Conservation (phyloP, 2,888 invertebrate genomes). For the Ypsolopha scabrella region DNA sequence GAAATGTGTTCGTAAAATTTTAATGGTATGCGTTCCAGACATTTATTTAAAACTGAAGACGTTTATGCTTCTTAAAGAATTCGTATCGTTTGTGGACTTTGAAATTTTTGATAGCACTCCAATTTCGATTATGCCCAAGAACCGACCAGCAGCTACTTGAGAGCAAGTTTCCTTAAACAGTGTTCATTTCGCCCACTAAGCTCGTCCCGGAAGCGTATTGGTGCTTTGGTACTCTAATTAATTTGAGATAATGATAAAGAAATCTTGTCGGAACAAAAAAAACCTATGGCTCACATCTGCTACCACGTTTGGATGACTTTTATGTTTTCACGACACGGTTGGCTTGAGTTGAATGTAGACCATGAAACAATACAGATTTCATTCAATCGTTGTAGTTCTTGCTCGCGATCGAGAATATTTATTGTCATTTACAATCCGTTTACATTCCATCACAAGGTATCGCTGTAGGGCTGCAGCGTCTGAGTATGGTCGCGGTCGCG, state of each 20-base stretch:
- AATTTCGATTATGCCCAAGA: not conserved
- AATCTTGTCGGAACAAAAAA: not conserved
- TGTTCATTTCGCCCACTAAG: constrained; percentile 30
- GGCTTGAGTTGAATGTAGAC: not conserved
- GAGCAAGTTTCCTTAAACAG: constrained; percentile 49
- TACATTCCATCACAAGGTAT: constrained; percentile 1
- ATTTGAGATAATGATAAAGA: not conserved
- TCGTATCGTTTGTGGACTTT: no score
- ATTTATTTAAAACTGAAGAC: no score
- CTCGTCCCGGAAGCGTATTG: constrained; percentile 29
- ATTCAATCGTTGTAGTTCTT: no score
- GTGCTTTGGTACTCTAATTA: not conserved
- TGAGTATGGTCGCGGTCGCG: not conserved
- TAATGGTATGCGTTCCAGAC: no score
- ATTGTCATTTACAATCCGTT: not conserved
- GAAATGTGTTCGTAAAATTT: no score
- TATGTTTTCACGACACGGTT: not conserved
- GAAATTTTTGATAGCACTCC: not conserved
- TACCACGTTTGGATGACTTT: not conserved
- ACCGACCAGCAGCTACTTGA: constrained; percentile 5
- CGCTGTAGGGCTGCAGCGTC: not conserved
- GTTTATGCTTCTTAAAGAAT: no score
- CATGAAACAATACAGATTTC: not conserved
- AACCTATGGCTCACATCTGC: not conserved
- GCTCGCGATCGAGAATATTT: no score